phyloP scores from a whole-genome alignment of 2,113 vertebrate species.

The Nerophis ophidion region DNA sequence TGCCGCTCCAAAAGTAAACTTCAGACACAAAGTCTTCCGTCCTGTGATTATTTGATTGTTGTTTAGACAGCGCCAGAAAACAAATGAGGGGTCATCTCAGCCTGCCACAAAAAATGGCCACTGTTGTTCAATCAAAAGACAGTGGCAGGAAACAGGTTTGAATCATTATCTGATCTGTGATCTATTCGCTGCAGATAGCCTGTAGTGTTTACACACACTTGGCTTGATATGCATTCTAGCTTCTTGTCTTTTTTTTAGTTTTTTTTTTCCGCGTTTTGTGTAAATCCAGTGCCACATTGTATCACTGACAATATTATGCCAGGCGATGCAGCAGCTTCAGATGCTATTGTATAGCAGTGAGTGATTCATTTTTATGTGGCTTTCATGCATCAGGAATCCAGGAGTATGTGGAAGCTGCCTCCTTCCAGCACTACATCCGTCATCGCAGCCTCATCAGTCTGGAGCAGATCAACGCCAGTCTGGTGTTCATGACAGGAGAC shows the following conservation, averaged over 20 bases:
- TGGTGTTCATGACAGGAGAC: conserved; percentile 78
- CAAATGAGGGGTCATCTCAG: conserved; percentile 56
- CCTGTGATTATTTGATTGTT: conserved; percentile 68
- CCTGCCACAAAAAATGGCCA: conserved; percentile 24
- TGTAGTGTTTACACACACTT: conserved; percentile 28
- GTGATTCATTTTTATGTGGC: conserved; percentile 7
- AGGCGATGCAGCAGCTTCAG: not conserved
- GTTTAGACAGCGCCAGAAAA: conserved; percentile 61
- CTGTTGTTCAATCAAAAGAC: conserved; percentile 38
- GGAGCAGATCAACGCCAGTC: conserved; percentile 88
- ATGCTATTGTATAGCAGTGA: not conserved
- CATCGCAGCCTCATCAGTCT: conserved; percentile 87
- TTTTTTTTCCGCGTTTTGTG: conserved; percentile 1
- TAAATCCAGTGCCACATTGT: not conserved
- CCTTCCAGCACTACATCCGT: conserved; percentile 93
- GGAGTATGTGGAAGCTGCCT: conserved; percentile 93
- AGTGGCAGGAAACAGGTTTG: conserved; percentile 46
- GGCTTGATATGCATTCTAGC: conserved; percentile 1
- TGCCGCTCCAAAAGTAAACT: conserved; percentile 61
- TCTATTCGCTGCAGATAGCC: conserved; percentile 34
- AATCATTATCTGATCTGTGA: conserved; percentile 44
- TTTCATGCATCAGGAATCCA: conserved; percentile 79
- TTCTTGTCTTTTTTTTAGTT: not conserved
- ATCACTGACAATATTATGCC: not conserved
- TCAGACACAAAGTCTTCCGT: conserved; percentile 67